Evolutionary conservation across 2,888 invertebrate genomes (phyloP), one percentile per base, ranked within the genome.

Genomic region (Muschampia plurimacula): DNA sequence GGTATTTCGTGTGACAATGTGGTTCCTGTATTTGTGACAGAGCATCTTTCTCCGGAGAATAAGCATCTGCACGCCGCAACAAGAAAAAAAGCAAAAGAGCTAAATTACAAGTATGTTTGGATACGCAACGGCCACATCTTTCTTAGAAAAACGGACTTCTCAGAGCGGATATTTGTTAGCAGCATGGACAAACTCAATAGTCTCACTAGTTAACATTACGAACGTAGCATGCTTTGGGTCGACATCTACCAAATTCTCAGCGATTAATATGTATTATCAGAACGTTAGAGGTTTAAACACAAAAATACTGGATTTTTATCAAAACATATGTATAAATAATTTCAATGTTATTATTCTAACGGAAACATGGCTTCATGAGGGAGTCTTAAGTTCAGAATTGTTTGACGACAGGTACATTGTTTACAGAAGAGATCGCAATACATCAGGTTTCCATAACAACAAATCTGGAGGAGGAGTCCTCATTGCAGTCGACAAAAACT

Each of bases 341-440:
- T 73, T 62, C 22, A 71, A 75, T 28, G 15, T 75, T 12, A 65
- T 75, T 36, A 22, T 71, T 3, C n/a, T 75, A 1, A 65, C 68
- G 2, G 71, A 75, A 52, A 75, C 75, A 0, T 75, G 73, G 73
- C 69, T 75, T 10, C 66, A 60, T 41, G 62, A 59, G 10, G 62
- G 28, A 52, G 28, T 75, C 13, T 71, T 44, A 41, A 64, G 60
- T 12, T 28, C 63, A 4, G 70, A 75, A 44, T 10, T 75, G 8
- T 75, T 72, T n/a, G 73, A 75, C 22, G 67, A 59, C 15, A 73
- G 75, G 3, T 75, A 75, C 44, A 65, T 64, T 49, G 60, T 66
- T n/a, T 71, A 67, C 15, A 67, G 75, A 10, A 52, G 73, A 0
- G 75, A 75, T 39, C 73, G 75, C 0, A 70, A 13, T n/a, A 64